phyloP scores from a whole-genome alignment of 2,113 vertebrate genomes.

The Orientallactaga bullata region DNA sequence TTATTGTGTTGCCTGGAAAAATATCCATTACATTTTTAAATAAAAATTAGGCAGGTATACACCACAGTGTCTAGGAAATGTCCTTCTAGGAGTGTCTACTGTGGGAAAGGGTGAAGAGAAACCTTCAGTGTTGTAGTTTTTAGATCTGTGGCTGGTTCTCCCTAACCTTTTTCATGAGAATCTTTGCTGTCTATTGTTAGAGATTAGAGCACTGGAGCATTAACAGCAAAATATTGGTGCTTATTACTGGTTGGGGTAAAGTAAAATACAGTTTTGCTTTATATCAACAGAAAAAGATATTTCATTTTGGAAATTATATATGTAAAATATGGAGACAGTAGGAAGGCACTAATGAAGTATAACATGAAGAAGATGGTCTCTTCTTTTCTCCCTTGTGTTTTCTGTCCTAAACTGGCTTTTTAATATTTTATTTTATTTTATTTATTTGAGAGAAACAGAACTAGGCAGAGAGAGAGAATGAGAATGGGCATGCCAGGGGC shows the following conservation, averaged over 20 bases:
- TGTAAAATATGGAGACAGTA: background rate
- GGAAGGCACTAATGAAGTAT: background rate
- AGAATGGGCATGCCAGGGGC: too few species aligned
- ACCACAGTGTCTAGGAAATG: background rate
- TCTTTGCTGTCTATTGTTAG: background rate
- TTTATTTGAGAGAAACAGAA: too few species aligned
- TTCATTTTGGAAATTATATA: slow-evolving; percentile 17
- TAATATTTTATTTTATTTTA: too few species aligned
- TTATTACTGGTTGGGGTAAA: background rate
- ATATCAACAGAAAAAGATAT: slow-evolving; percentile 12
- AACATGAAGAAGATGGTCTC: background rate
- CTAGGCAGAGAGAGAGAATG: too few species aligned
- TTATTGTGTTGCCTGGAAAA: slow-evolving; percentile 38
- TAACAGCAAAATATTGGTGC: background rate
- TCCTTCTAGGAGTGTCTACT: background rate
- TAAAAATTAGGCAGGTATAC: background rate
- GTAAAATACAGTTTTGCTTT: slow-evolving; percentile 24
- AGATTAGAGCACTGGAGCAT: background rate
- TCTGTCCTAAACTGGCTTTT: background rate
- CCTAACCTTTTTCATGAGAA: background rate
- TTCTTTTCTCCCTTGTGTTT: background rate
- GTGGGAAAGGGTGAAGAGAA: background rate
- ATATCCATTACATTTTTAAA: background rate
- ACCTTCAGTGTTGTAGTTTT: background rate
- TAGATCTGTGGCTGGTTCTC: background rate